Conservation (phyloP, 2,888 invertebrate species). For the Autographa gamma region DNA sequence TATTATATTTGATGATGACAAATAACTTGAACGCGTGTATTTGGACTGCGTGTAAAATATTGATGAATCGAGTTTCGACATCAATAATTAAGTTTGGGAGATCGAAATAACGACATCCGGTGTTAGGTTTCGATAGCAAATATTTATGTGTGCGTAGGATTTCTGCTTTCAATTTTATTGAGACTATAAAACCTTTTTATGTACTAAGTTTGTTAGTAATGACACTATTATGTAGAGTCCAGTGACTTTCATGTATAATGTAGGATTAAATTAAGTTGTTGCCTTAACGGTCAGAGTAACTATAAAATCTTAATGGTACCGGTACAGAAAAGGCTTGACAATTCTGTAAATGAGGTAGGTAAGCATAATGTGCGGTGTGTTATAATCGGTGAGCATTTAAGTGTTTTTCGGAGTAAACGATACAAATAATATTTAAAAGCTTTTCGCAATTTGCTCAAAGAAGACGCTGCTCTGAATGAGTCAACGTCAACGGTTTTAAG, state of each 20-base stretch:
- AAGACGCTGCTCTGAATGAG: constrained; percentile 37
- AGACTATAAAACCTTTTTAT: constrained; percentile 63
- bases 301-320: constrained; percentile 49
- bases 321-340: constrained; percentile 41
- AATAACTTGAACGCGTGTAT: constrained; percentile 58
- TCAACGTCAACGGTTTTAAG: constrained; percentile 50
- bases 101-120: constrained; percentile 69
- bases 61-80: constrained; percentile 60
- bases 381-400: constrained; percentile 15
- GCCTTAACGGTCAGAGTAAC: constrained; percentile 44
- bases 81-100: constrained; percentile 64
- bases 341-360: constrained; percentile 33
- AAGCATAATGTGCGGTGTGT: constrained; percentile 10
- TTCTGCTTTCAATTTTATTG: constrained; percentile 71
- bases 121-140: constrained; percentile 60
- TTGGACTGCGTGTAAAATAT: constrained; percentile 61
- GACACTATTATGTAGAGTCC: constrained; percentile 58
- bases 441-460: constrained; percentile 59
- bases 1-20: constrained; percentile 61
- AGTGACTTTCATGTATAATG: constrained; percentile 63
- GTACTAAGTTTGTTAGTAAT: constrained; percentile 53
- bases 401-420: constrained; percentile 39
- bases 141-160: constrained; percentile 65
- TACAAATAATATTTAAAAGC: constrained; percentile 62
- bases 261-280: constrained; percentile 56